phyloP scores from a whole-genome alignment of 2,113 vertebrate species.

The Siniperca knerii region DNA sequence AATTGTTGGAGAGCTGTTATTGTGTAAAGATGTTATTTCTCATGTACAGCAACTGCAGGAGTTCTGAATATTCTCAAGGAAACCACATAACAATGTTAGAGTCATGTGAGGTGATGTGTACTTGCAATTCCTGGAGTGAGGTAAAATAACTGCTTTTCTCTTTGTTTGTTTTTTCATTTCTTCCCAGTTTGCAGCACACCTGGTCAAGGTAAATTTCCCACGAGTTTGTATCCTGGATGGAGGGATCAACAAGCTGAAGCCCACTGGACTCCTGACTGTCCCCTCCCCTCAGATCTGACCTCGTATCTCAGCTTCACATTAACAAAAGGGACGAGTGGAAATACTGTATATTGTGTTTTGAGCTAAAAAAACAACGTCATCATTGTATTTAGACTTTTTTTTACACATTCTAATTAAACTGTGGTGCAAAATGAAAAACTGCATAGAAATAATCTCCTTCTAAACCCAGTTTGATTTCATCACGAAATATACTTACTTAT shows the following conservation, averaged over 20 bases:
- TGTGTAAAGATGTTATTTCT: background rate
- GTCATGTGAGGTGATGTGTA: background rate
- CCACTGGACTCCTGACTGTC: conserved; percentile 94
- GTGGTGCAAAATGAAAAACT: background rate
- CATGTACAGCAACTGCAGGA: background rate
- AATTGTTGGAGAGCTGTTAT: background rate
- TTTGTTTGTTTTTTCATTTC: background rate
- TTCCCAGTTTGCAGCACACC: conserved; percentile 92
- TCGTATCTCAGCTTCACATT: background rate
- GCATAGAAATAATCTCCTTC: background rate
- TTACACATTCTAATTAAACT: background rate
- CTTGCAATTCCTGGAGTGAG: background rate
- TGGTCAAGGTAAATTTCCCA: conserved; percentile 93
- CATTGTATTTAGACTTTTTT: background rate
- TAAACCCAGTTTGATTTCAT: conserved; percentile 1
- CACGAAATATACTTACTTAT: background rate
- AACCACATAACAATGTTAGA: background rate
- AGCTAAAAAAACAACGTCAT: background rate
- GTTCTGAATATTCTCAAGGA: background rate
- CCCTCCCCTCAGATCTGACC: conserved; percentile 96
- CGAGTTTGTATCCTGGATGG: conserved; percentile 95
- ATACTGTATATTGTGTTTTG: conserved; percentile 12
- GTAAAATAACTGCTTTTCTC: background rate
- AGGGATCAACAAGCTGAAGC: conserved; percentile 98
- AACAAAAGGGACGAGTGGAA: background rate